Evolutionary conservation across 2,888 invertebrate species (phyloP), one percentile per base, ranked within the genome.

Genomic region (Seladonia tumulorum): DNA sequence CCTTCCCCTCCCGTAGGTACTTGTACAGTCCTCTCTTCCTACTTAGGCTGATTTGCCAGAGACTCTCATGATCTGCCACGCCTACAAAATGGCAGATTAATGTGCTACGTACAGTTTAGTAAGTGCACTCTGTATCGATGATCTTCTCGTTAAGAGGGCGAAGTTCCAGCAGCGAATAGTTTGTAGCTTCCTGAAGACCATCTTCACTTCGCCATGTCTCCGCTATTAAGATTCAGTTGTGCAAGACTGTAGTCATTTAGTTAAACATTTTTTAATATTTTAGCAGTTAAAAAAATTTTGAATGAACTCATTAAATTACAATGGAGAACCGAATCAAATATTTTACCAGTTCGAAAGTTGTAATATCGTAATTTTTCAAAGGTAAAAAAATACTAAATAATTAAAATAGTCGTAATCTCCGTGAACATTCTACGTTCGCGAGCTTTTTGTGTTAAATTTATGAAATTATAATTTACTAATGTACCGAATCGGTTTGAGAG

Each of bases 71-170:
- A 66, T 66, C 66, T 29, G 35, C 29, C 35, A 35, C 66, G 35
- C 35, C 35, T 29, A 66, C 66, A 66, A 35, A 35, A 29, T 29
- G 35, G 66, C 18, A 66, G 66, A 35, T 35, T 66, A 66, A 35
- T 22, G 18, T 35, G 35, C 66, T 29, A 35, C 8, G 18, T 66
- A 35, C 10, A 35, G 66, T 22, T 18, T 18, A 35, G 18, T 10
- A 66, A 66, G 66, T 29, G 18, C 66, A 66, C 66, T 66, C 29
- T 66, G 35, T 66, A 66, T 66, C 66, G 22, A 66, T 66, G 35
- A 66, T 66, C 66, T 35, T 29, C 66, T 66, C 35, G 8, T 35
- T 66, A 66, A 66, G 66, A 35, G 66, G 66, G 8, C 8, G 18
- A 29, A 35, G 22, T 16, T 18, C 18, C 18, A 35, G 35, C 8